Conservation (phyloP, 1,140 invertebrate genomes). For the Holcopasites calliopsidis region DNA sequence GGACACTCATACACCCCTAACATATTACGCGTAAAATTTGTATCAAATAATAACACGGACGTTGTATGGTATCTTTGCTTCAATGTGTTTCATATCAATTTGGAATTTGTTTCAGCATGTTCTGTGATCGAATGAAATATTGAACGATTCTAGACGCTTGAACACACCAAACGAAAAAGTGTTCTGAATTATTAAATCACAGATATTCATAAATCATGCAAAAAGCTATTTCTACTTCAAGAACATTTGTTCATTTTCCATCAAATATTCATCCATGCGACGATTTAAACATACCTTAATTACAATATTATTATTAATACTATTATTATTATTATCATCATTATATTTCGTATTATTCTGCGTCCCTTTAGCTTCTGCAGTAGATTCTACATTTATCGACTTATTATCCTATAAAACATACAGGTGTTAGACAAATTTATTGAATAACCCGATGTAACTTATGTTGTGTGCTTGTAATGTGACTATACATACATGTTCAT, state of each 20-base stretch:
- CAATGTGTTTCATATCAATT: slow-evolving; percentile 3
- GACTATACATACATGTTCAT: slow-evolving; percentile 11
- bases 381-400: slow-evolving; percentile 56
- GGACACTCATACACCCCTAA: no score
- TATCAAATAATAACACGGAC: background rate
- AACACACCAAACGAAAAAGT: background rate
- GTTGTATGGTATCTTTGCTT: background rate
- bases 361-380: slow-evolving; percentile 43
- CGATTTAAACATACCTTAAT: slow-evolving; percentile 55
- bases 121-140: background rate
- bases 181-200: slow-evolving; percentile 1
- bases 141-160: background rate
- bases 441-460: background rate
- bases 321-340: background rate
- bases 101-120: background rate
- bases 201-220: slow-evolving; percentile 52
- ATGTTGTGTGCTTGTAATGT: background rate
- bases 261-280: slow-evolving; percentile 54
- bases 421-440: slow-evolving; percentile 23
- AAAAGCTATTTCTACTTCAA: slow-evolving; percentile 56
- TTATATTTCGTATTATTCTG: slow-evolving; percentile 48
- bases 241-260: slow-evolving; percentile 44
- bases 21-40: background rate
- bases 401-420: slow-evolving; percentile 65
- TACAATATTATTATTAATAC: slow-evolving; percentile 40